phyloP scores from a whole-genome alignment of 2,888 invertebrate species.

The Miltochrista miniata region DNA sequence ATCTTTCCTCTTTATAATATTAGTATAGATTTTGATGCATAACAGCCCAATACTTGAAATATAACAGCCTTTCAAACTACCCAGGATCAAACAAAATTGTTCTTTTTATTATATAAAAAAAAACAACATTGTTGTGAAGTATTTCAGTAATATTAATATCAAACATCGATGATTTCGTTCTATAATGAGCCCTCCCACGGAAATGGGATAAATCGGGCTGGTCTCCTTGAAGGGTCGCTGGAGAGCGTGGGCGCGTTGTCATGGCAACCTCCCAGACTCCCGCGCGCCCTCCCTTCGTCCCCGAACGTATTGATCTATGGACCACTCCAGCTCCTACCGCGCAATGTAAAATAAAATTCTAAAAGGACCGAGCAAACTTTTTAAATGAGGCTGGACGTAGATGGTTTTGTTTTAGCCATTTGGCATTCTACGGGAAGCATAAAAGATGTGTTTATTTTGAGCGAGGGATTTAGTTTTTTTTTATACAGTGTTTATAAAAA shows the following conservation, averaged over 20 bases:
- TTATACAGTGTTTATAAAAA: no score
- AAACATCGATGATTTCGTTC: conserved; percentile 57
- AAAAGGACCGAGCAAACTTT: conserved; percentile 30
- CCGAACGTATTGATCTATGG: conserved; percentile 62
- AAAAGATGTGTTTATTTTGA: no score
- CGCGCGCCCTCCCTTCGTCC: conserved; percentile 27
- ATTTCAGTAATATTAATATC: conserved; percentile 46
- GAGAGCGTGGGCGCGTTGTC: conserved; percentile 76
- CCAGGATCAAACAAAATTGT: not conserved
- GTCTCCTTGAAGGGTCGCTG: conserved; percentile 52
- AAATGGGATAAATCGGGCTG: conserved; percentile 57
- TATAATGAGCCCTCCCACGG: conserved; percentile 66
- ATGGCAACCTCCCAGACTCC: conserved; percentile 57
- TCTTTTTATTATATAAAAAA: not conserved
- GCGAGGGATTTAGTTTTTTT: no score
- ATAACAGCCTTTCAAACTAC: no score
- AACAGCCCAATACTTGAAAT: no score
- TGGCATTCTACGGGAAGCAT: no score
- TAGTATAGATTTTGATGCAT: no score
- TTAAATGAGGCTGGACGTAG: conserved; percentile 23
- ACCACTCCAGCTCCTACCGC: conserved; percentile 46
- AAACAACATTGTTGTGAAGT: conserved; percentile 18
- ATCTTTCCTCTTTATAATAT: no score
- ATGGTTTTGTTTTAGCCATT: no score
- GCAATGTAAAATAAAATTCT: conserved; percentile 46